phyloP scores from a whole-genome alignment of 2,113 vertebrate species.

The Tragelaphus strepsiceros region DNA sequence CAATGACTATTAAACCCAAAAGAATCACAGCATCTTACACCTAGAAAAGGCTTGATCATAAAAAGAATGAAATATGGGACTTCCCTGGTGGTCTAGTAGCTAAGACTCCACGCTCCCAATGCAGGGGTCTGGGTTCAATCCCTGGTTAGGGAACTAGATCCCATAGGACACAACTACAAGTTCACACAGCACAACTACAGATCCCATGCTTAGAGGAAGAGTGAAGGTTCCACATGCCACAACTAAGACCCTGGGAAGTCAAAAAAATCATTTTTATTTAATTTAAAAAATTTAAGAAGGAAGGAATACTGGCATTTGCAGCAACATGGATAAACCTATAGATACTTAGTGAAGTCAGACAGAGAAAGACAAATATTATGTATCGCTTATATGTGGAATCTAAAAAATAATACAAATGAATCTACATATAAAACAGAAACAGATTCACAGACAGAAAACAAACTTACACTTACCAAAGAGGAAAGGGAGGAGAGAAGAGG shows the following conservation, averaged over 20 bases:
- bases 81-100: neutral
- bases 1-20: neutral
- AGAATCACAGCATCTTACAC: neutral
- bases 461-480: neutral
- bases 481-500: neutral
- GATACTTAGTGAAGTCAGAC: neutral
- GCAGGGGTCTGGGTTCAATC: neutral
- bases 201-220: neutral
- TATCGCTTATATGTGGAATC: neutral
- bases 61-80: neutral
- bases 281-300: neutral
- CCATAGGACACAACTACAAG: neutral
- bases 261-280: neutral
- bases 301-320: neutral
- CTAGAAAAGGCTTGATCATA: neutral
- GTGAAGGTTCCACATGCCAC: neutral
- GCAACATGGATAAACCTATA: neutral
- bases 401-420: neutral
- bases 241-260: neutral
- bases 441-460: neutral
- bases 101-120: neutral
- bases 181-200: accelerated
- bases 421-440: neutral
- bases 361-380: neutral
- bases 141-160: neutral